Conservation (phyloP, 2,797 vertebrate species). For the Morus bassanus region DNA sequence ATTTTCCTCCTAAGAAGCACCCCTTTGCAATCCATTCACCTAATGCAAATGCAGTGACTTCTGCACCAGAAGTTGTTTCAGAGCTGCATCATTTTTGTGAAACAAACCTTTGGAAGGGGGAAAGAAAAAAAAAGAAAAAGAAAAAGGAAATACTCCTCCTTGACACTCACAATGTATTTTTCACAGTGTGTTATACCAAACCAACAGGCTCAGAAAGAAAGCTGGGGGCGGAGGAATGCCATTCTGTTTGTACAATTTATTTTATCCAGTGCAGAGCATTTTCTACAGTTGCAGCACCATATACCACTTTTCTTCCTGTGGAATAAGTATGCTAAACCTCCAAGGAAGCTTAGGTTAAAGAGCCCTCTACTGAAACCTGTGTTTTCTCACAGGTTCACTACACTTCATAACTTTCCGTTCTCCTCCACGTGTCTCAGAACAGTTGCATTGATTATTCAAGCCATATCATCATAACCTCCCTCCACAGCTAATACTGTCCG, state of each 20-base stretch:
- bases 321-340: background rate
- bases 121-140: too few species aligned
- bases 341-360: background rate
- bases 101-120: background rate
- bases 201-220: background rate
- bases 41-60: background rate
- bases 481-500: background rate
- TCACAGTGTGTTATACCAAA: background rate
- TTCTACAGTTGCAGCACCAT: background rate
- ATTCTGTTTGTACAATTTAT: background rate
- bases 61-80: background rate
- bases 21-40: background rate
- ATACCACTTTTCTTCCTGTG: too few species aligned
- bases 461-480: background rate
- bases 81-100: background rate
- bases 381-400: background rate
- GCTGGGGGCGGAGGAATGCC: accelerated
- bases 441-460: background rate
- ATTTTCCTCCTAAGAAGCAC: background rate
- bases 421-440: background rate
- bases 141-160: background rate
- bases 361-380: background rate
- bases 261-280: background rate
- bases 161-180: background rate
- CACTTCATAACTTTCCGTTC: background rate